These are phyloP conservation scores for Lumbricus terrestris DNA, from an alignment of 2,888 invertebrate species.

Conservation along the genomic window DNA sequence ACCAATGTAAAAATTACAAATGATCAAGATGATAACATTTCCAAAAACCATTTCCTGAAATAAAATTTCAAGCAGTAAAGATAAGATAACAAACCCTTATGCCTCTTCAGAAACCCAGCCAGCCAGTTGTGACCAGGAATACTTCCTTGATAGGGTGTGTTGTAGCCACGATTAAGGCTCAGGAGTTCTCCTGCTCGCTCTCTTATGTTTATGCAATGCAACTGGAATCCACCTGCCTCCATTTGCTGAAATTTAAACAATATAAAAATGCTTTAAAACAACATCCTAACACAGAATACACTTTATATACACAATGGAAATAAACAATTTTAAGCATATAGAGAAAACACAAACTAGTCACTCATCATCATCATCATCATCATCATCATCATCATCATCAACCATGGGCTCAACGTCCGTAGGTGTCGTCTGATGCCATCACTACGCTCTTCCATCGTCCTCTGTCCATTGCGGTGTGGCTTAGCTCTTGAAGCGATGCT, in stretches of 20 bases:
- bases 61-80: background rate
- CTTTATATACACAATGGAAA: too few relatives aligned
- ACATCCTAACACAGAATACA: background rate
- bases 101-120: conserved; percentile 42
- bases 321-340: too few relatives aligned
- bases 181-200: conserved; percentile 41
- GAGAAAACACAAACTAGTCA: too few relatives aligned
- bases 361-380: too few relatives aligned
- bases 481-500: too few relatives aligned
- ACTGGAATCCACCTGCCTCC: conserved; percentile 39
- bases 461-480: too few relatives aligned
- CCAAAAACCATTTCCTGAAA: background rate
- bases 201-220: conserved; percentile 39
- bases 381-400: too few relatives aligned
- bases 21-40: background rate
- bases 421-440: too few relatives aligned
- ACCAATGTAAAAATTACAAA: background rate
- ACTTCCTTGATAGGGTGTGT: conserved; percentile 37
- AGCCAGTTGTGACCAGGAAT: conserved; percentile 44
- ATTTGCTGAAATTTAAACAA: conserved; percentile 36
- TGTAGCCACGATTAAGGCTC: conserved; percentile 39
- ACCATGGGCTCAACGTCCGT: too few relatives aligned
- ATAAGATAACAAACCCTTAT: conserved; percentile 34
- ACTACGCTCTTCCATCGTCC: too few relatives aligned
- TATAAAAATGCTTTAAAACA: background rate